phyloP scores from a whole-genome alignment of 2,888 invertebrate genomes.

The Hoplodrina ambigua region DNA sequence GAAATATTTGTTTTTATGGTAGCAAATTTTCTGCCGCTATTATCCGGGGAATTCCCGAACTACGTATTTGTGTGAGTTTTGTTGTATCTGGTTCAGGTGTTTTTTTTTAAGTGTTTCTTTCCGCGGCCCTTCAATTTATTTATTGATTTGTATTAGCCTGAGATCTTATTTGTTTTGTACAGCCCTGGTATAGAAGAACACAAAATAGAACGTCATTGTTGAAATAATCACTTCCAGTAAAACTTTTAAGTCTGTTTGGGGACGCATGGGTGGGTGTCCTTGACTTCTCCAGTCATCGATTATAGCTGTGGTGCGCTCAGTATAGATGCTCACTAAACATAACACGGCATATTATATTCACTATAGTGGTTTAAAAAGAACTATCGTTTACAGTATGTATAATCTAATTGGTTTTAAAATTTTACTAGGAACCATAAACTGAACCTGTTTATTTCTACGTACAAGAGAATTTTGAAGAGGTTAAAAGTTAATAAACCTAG shows the following conservation, averaged over 20 bases:
- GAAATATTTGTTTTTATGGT: no score
- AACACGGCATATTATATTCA: conserved; percentile 58
- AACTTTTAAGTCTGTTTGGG: conserved; percentile 51
- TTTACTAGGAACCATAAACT: background rate
- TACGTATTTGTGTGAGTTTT: no score
- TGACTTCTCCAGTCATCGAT: conserved; percentile 76
- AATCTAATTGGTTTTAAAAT: background rate
- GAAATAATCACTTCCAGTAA: conserved; percentile 49
- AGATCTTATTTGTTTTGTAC: no score
- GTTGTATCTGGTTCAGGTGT: no score
- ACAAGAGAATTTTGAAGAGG: no score
- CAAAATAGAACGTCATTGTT: background rate
- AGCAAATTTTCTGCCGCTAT: no score
- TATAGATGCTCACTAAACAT: conserved; percentile 67
- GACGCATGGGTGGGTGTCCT: conserved; percentile 78
- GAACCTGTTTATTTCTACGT: no score
- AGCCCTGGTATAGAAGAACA: background rate
- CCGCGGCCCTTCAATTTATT: no score
- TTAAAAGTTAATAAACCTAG: no score
- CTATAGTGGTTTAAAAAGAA: conserved; percentile 22
- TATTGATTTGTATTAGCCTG: no score
- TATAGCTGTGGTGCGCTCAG: conserved; percentile 68
- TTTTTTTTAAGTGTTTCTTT: no score
- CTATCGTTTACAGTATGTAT: background rate
- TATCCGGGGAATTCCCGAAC: no score